phyloP scores from a whole-genome alignment of 2,888 invertebrate species.

The Phlogophora meticulosa region DNA sequence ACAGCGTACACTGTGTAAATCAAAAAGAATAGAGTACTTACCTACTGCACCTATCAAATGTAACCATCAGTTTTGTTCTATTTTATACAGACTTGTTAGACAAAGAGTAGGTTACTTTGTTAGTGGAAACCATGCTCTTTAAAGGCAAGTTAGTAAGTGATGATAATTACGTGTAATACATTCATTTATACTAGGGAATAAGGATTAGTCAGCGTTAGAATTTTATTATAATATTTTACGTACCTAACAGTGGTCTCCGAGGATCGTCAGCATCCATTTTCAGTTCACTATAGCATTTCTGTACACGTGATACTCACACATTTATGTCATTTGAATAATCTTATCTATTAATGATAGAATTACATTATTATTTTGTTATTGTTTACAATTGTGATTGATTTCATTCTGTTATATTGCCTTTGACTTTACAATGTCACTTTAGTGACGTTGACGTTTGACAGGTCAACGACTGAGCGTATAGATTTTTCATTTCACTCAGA shows the following conservation, averaged over 20 bases:
- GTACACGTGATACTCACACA: constrained; percentile 29
- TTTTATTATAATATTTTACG: constrained; percentile 28
- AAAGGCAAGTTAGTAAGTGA: too few relatives aligned
- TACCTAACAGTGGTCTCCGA: constrained; percentile 74
- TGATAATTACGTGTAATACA: neutral
- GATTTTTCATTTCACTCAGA: neutral
- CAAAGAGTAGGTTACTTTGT: constrained; percentile 7
- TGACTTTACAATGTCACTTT: constrained; percentile 27
- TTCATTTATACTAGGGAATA: neutral
- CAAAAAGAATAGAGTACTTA: neutral
- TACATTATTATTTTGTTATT: constrained; percentile 60
- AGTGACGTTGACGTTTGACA: constrained; percentile 39
- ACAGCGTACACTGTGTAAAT: neutral
- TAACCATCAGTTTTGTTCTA: neutral
- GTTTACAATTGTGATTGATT: constrained; percentile 43
- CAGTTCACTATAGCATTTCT: constrained; percentile 20
- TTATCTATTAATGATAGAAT: constrained; percentile 59
- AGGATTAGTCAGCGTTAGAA: constrained; percentile 7
- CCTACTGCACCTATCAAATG: neutral
- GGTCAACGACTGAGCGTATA: constrained; percentile 3
- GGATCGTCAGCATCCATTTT: constrained; percentile 77
- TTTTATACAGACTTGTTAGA: neutral
- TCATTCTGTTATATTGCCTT: constrained; percentile 19
- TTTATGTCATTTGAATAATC: constrained; percentile 50
- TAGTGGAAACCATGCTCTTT: neutral